Evolutionary conservation across 2,113 vertebrate species (phyloP).

Genomic region (Pseudopodoces humilis): DNA sequence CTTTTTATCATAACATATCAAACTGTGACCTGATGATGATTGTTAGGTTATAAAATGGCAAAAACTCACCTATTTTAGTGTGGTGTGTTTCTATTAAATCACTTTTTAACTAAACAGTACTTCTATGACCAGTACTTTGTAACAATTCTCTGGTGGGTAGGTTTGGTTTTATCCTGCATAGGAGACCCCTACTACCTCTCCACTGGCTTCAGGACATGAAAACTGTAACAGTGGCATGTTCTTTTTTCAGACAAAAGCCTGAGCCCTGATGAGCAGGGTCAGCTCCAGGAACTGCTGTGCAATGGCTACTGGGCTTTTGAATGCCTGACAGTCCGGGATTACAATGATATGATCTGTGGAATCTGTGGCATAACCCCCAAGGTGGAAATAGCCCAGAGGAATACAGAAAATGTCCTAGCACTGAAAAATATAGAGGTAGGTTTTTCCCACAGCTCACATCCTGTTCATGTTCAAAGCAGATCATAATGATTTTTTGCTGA

Average conservation of each 20-base stretch:
- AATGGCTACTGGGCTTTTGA: slow-evolving; percentile 98
- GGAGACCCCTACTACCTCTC: not conserved
- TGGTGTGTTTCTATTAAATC: not conserved
- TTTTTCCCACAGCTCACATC: not conserved
- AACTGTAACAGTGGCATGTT: not conserved
- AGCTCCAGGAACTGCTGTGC: slow-evolving; percentile 88
- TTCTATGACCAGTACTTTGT: not conserved
- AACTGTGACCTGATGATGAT: not conserved
- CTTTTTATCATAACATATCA: not conserved
- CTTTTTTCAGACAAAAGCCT: slow-evolving; percentile 81
- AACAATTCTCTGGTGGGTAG: not conserved
- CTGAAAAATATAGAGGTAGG: slow-evolving; percentile 92
- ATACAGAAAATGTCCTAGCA: slow-evolving; percentile 83
- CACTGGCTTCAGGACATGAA: not conserved
- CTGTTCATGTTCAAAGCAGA: not conserved
- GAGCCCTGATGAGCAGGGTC: slow-evolving; percentile 75
- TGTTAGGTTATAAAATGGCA: not conserved
- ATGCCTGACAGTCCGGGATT: slow-evolving; percentile 92
- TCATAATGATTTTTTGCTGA: slow-evolving; percentile 19
- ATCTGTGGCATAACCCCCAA: slow-evolving; percentile 94
- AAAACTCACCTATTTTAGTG: not conserved
- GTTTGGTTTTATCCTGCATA: not conserved
- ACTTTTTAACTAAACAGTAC: not conserved
- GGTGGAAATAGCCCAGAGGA: slow-evolving; percentile 89
- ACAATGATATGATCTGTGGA: slow-evolving; percentile 99